Percentiles rank a stretch among this genome's conserved stretches.
Conservation (phyloP, 2,888 invertebrate genomes). For the Diloba caeruleocephala region DNA sequence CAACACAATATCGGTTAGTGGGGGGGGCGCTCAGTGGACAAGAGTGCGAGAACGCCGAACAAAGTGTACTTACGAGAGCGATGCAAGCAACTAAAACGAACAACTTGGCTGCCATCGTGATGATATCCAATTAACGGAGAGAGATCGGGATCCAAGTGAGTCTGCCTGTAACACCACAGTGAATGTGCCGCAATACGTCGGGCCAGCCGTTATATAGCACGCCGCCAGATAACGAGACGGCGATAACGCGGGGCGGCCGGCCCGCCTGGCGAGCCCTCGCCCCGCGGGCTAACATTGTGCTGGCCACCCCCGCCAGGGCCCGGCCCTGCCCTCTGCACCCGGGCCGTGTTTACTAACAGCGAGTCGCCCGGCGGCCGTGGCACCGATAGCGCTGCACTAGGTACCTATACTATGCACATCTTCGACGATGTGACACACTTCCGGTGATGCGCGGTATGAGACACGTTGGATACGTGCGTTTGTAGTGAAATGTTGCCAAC, state of each 20-base stretch:
- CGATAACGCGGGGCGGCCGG: slow-evolving; percentile 36
- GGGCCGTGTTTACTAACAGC: slow-evolving; percentile 46
- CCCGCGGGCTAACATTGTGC: slow-evolving; percentile 44
- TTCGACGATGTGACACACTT: not conserved
- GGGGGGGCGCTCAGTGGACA: not conserved
- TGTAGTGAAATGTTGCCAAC: not conserved
- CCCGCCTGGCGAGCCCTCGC: slow-evolving; percentile 25
- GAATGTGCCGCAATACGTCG: slow-evolving; percentile 59
- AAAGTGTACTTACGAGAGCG: slow-evolving; percentile 74
- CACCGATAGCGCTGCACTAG: slow-evolving; percentile 40
- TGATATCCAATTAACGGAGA: slow-evolving; percentile 17
- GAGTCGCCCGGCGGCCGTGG: slow-evolving; percentile 14
- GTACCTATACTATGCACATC: slow-evolving; percentile 29
- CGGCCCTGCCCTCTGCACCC: slow-evolving; percentile 35
- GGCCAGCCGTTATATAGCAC: slow-evolving; percentile 45
- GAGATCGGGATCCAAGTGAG: slow-evolving; percentile 39
- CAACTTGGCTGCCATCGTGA: slow-evolving; percentile 72
- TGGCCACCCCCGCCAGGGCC: slow-evolving; percentile 10
- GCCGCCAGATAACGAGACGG: slow-evolving; percentile 42
- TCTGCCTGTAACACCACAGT: slow-evolving; percentile 58
- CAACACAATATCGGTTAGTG: not conserved
- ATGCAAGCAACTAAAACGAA: slow-evolving; percentile 73
- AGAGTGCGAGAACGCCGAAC: not conserved
- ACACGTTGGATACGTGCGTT: not conserved
- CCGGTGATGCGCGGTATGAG: not conserved